Base-by-base conservation (phyloP, 2,888 invertebrate species). In the Plebejus anna region DNA sequence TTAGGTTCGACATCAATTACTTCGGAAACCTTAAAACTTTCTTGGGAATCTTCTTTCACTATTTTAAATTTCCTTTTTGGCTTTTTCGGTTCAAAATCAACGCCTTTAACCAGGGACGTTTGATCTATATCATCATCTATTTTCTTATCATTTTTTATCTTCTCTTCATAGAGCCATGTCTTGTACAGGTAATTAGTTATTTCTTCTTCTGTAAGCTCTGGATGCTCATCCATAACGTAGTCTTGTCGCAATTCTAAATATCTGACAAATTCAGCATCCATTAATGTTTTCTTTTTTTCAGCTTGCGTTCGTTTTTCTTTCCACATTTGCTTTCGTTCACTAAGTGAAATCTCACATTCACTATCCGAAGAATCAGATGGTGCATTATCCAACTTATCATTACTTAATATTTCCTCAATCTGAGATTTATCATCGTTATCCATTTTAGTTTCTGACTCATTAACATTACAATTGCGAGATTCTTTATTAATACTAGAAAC, bases 191-290 rank as follows among this genome's bases (percentile, higher is more conserved):
- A 95, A 28, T 85, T 83, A 16, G 88, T 86, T 32, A 95, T 90
- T 80, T 95, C 94, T 1, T 90, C 87, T 75, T 90, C 88, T 0
- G 90, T 87, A 9, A 95, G 84, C 75, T 95, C 89, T 1, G 95
- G 95, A 82, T 95, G 89, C 81, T 95, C 91, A 71, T 94, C 94
- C 78, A 94, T 88, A 16, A 94, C 80, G 28, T 88, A 83, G 80
- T 95, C 94, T 82, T 91, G 92, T 80, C 90, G 88, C 7, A 94
- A 79, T 78, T 94, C 92, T 66, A 93, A 84, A 83, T 94, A 95
- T 78, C 94, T 87, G 13, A 94, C 83, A 80, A 95, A 95, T 70
- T 94, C 94, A 1, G 90, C 88, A 77, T 93, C 86, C 6, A 88
- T 83, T 70, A 85, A 73, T 3, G 82, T 79, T 55, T 84, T 84